Evolutionary conservation across 2,113 vertebrate species (phyloP).

Genomic region (Corythornis cristatus): DNA sequence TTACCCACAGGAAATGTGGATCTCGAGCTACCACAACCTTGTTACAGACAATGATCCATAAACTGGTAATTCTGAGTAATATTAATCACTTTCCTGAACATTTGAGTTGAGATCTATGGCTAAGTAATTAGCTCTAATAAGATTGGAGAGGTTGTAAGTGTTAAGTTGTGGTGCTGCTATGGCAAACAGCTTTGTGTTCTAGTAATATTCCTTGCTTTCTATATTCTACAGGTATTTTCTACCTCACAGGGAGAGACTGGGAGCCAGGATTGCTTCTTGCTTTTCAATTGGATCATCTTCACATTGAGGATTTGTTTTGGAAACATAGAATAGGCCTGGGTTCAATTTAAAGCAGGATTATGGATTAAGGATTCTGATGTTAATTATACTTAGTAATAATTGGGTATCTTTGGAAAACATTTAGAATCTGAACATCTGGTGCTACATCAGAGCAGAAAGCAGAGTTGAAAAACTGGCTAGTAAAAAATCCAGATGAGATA

Average conservation of each 20-base stretch:
- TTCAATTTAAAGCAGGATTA: not conserved
- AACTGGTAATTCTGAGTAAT: not conserved
- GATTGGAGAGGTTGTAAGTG: not conserved
- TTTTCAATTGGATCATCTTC: not conserved
- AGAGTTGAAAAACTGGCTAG: not conserved
- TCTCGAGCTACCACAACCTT: not conserved
- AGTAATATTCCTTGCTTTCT: not conserved
- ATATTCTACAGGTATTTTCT: not conserved
- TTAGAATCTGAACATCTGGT: slow-evolving; percentile 5
- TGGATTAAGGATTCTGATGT: not conserved
- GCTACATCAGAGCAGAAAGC: not conserved
- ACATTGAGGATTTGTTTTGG: not conserved
- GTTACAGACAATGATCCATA: slow-evolving; percentile 21
- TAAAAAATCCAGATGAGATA: not conserved
- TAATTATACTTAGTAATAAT: not conserved
- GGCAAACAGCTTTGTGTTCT: not conserved
- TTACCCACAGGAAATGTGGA: slow-evolving; percentile 20
- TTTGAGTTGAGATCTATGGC: not conserved
- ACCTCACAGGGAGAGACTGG: not conserved
- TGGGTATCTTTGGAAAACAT: not conserved
- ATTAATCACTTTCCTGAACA: not conserved
- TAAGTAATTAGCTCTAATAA: not conserved
- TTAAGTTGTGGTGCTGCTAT: not conserved
- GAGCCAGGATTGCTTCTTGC: not conserved
- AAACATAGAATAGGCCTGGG: not conserved